These are phyloP conservation scores for Ceratina calcarata DNA, from an alignment of 1,140 invertebrate species.

Conservation along the genomic window DNA sequence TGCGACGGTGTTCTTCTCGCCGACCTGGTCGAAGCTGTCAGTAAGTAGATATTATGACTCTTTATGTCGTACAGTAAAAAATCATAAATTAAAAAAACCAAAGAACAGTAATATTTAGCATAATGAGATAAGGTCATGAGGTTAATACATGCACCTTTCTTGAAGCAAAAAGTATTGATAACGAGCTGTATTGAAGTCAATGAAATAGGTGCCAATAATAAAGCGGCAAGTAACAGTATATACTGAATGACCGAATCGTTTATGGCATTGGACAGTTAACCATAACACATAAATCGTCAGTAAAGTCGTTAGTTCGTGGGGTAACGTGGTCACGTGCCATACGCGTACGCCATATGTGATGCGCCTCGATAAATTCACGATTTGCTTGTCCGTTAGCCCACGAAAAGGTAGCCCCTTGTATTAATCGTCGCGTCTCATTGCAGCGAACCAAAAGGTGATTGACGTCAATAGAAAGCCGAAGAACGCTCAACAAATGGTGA, in stretches of 20 bases:
- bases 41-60: slow-evolving; percentile 82
- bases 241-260: slow-evolving; percentile 46
- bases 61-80: too few species aligned
- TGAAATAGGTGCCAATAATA: slow-evolving; percentile 25
- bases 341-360: slow-evolving; percentile 51
- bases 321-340: slow-evolving; percentile 57
- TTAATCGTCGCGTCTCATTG: slow-evolving; percentile 67
- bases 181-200: background rate
- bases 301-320: slow-evolving; percentile 54
- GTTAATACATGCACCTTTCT: too few species aligned
- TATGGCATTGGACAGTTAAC: slow-evolving; percentile 69
- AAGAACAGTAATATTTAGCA: too few species aligned
- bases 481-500: slow-evolving; percentile 94
- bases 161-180: background rate
- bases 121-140: too few species aligned
- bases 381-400: slow-evolving; percentile 30
- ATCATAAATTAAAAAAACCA: too few species aligned
- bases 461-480: slow-evolving; percentile 94
- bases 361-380: slow-evolving; percentile 27
- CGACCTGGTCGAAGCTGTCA: slow-evolving; percentile 96
- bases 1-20: slow-evolving; percentile 94
- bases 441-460: slow-evolving; percentile 93
- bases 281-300: slow-evolving; percentile 58
- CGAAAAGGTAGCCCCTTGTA: slow-evolving; percentile 22
- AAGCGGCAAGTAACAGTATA: slow-evolving; percentile 53